Percentiles rank a stretch among this genome's conserved stretches.
phyloP scores from a whole-genome alignment of 2,797 vertebrate genomes.

The Manis javanica region DNA sequence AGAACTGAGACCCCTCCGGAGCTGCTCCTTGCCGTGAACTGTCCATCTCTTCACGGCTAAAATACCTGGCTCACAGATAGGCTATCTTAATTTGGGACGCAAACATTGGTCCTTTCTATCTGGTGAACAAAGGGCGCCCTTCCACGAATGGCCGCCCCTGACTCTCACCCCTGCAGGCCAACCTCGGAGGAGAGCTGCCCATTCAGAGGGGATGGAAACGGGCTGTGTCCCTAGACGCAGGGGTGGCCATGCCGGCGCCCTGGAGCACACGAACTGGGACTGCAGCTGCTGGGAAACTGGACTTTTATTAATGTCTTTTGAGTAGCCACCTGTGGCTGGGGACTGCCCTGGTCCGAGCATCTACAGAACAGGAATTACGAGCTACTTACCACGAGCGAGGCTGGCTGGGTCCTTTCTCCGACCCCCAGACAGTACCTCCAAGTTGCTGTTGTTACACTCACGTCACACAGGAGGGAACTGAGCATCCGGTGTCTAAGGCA shows the following conservation, averaged over 20 bases:
- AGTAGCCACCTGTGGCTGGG: background rate
- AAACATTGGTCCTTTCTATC: background rate
- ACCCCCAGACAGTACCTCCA: background rate
- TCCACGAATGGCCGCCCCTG: background rate
- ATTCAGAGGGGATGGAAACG: background rate
- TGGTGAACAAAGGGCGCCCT: slow-evolving; percentile 15
- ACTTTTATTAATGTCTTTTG: background rate
- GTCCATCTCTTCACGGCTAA: background rate
- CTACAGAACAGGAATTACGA: background rate
- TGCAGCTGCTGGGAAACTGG: background rate
- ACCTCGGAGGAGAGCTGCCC: background rate
- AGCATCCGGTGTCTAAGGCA: background rate
- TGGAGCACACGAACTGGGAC: background rate
- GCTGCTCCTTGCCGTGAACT: background rate
- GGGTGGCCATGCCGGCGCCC: background rate
- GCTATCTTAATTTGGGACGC: background rate
- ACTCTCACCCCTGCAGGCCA: background rate
- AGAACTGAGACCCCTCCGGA: background rate
- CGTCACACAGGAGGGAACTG: background rate
- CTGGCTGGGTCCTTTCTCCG: background rate
- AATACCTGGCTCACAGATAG: background rate
- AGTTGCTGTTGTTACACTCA: background rate
- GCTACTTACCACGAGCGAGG: background rate
- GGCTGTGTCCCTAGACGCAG: rapidly evolving
- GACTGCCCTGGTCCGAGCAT: background rate